A percentile compares a stretch with the other conserved stretches of the same genome.
phyloP scores from a whole-genome alignment of 2,888 invertebrate species.

The Apeira syringaria region DNA sequence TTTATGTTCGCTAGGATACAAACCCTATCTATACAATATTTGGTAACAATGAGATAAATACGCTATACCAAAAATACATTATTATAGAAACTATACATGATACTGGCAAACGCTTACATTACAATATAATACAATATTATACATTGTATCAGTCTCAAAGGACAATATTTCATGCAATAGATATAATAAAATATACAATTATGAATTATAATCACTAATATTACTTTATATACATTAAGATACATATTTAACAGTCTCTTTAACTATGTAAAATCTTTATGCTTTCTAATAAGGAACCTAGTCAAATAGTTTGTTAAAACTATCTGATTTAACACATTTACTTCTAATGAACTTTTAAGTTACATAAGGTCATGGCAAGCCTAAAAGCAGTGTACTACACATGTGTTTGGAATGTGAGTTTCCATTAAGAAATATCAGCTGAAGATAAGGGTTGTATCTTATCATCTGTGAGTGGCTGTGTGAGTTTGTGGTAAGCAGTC shows the following conservation, averaged over 20 bases:
- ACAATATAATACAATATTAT: too few relatives aligned
- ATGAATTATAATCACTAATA: conserved; percentile 48
- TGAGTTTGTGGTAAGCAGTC: conserved; percentile 80
- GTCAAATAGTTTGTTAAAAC: conserved; percentile 50
- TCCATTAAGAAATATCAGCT: conserved; percentile 74
- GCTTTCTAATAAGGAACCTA: conserved; percentile 60
- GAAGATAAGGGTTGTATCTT: conserved; percentile 67
- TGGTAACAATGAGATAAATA: conserved; percentile 82
- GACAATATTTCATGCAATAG: conserved; percentile 40
- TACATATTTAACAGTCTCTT: conserved; percentile 61
- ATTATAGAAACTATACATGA: conserved; percentile 54
- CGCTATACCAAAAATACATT: conserved; percentile 77
- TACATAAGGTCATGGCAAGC: conserved; percentile 69
- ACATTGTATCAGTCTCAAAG: conserved; percentile 74
- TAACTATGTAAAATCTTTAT: conserved; percentile 43
- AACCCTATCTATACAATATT: conserved; percentile 76
- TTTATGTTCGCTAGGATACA: conserved; percentile 45
- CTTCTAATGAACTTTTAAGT: conserved; percentile 65
- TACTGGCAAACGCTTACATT: conserved; percentile 68
- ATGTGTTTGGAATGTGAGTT: conserved; percentile 77
- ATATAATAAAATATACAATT: conserved; percentile 42
- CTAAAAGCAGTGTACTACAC: conserved; percentile 68
- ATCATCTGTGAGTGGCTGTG: conserved; percentile 74
- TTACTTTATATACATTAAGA: conserved; percentile 53
- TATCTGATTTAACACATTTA: conserved; percentile 51